Evolutionary conservation across 2,797 vertebrate genomes (phyloP), one percentile per base, ranked within the genome.

Genomic region (Hapalemur alaotrensis): DNA sequence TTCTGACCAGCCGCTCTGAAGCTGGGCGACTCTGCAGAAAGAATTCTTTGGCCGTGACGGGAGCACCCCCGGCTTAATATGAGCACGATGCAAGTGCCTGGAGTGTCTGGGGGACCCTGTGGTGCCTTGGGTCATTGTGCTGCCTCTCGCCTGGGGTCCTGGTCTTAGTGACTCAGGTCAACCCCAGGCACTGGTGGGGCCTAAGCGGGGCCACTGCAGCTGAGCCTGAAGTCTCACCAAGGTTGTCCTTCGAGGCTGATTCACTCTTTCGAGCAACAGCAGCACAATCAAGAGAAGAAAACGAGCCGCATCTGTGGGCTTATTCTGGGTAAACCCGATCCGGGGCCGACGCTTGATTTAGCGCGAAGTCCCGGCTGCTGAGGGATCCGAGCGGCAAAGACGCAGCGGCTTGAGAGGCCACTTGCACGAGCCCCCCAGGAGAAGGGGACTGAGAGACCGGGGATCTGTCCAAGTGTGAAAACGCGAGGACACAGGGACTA

Each of bases 331-430:
- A 43, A 57, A 30, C 75, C 46, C 32, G 0, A 3, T 4, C 5
- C 52, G 48, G 59, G 59, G 2, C 35, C 4, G 4, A 25, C 0
- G 12, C 38, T 48, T 17, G 0, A 20, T 8, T 23, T 17, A 52
- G 72, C 11, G 1, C 5, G 17, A 7, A 20, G 22, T 54, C 65
- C 57, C 0, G 2, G 25, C 0, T 32, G 22, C 73, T 63, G 23
- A 75, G 48, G n/a, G 7, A 25, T 57, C 38, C 5, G 22, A 48
- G 32, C 2, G 5, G 61, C 61, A 43, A 41, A 52, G 78, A 11
- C 18, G 50, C 6, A 28, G 72, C 4, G 25, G n/a, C 43, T n/a
- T 32, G 43, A 28, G 13, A 46, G 67, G 22, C n/a, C 14, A 50
- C 30, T 38, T 25, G 28, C 9, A 14, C 7, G 11, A 35, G 41